Evolutionary conservation across 37 sponge, comb jelly and placozoan species (phyloP).

Genomic region (Bolinopsis microptera): DNA sequence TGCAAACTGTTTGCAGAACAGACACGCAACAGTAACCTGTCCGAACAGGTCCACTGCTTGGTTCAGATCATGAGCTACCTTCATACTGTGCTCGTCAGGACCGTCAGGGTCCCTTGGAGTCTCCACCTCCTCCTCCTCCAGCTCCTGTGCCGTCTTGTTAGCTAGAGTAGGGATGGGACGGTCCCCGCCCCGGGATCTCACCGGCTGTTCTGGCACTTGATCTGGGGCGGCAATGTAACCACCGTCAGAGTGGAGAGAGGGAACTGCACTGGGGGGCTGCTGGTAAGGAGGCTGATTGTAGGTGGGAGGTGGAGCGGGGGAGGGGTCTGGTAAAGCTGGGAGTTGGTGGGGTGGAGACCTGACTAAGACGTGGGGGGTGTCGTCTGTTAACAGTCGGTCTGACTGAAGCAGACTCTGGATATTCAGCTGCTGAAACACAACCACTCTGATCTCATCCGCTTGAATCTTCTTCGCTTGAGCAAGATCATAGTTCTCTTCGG

Average conservation of each 20-base stretch:
- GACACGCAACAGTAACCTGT: slow-evolving; percentile 10
- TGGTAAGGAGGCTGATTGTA: not conserved
- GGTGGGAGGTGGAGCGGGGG: not conserved
- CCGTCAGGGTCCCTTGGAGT: slow-evolving; percentile 18
- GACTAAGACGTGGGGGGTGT: slow-evolving; percentile 5
- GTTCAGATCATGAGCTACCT: not conserved
- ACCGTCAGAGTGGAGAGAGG: not conserved
- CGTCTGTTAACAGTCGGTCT: slow-evolving; percentile 9
- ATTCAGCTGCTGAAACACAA: slow-evolving; percentile 34
- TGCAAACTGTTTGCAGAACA: slow-evolving; percentile 70
- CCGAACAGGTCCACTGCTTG: slow-evolving; percentile 16
- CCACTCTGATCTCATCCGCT: slow-evolving; percentile 3
- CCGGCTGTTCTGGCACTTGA: not conserved
- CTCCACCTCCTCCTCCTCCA: slow-evolving; percentile 56
- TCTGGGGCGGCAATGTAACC: not conserved
- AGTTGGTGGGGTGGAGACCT: slow-evolving; percentile 35
- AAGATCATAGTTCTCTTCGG: slow-evolving; percentile 81
- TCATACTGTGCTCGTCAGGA: slow-evolving; percentile 36
- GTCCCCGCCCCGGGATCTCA: slow-evolving; percentile 48
- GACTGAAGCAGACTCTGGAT: slow-evolving; percentile 3
- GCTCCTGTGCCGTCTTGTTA: slow-evolving; percentile 1
- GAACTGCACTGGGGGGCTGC: not conserved
- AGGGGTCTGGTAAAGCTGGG: not conserved
- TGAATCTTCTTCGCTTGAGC: slow-evolving; percentile 78
- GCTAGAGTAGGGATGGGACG: slow-evolving; percentile 72